phyloP scores from a whole-genome alignment of 2,888 invertebrate genomes.

The Shargacucullia verbasci region DNA sequence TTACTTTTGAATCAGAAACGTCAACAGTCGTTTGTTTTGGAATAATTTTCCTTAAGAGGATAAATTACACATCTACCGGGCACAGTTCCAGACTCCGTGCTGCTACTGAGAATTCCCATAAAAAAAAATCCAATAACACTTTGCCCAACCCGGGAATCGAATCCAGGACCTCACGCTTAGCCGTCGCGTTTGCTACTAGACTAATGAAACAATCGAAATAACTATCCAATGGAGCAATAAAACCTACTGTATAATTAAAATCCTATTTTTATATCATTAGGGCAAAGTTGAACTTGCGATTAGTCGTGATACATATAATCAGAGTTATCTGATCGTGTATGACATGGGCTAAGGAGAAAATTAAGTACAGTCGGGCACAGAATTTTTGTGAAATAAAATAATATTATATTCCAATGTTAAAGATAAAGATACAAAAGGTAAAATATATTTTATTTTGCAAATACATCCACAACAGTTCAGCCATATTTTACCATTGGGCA shows the following conservation, averaged over 20 bases:
- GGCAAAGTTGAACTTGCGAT: slow-evolving; percentile 3
- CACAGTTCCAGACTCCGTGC: too few relatives aligned
- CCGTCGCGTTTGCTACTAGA: neutral
- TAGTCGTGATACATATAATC: slow-evolving; percentile 32
- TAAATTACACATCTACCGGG: too few relatives aligned
- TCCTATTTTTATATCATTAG: slow-evolving; percentile 50
- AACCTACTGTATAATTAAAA: slow-evolving; percentile 45
- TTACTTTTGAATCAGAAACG: too few relatives aligned
- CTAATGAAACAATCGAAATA: too few relatives aligned
- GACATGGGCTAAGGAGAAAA: slow-evolving; percentile 25
- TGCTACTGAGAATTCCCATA: too few relatives aligned
- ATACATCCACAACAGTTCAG: too few relatives aligned
- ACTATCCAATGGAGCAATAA: neutral
- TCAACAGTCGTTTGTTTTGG: too few relatives aligned
- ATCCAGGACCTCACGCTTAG: neutral
- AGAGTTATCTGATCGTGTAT: slow-evolving; percentile 48
- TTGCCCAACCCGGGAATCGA: neutral
- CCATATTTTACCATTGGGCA: too few relatives aligned
- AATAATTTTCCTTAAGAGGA: too few relatives aligned
- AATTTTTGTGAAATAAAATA: too few relatives aligned
- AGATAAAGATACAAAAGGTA: too few relatives aligned
- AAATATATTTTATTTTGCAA: too few relatives aligned
- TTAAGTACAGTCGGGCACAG: slow-evolving; percentile 29
- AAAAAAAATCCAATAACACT: neutral
- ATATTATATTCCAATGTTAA: neutral